phyloP scores from a whole-genome alignment of 1,140 invertebrate species.

The Araneus ventricosus region DNA sequence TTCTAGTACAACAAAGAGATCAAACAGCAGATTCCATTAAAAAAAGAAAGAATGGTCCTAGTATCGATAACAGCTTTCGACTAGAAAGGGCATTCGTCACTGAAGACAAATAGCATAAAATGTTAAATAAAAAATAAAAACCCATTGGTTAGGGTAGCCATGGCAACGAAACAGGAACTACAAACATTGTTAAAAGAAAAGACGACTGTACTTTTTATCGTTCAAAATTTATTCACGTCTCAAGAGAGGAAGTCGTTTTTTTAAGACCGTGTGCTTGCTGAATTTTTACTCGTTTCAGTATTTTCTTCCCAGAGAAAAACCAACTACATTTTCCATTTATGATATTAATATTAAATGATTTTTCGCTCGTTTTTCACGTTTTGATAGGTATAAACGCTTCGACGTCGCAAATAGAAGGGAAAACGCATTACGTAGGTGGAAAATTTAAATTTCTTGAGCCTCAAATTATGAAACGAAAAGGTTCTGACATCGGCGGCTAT shows the following conservation, averaged over 20 bases:
- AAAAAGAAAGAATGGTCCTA: not conserved
- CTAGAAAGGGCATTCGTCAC: not conserved
- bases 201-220: not conserved
- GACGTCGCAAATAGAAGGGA: not conserved
- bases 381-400: not conserved
- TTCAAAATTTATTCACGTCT: not conserved
- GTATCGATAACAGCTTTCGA: not conserved
- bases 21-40: too few relatives aligned
- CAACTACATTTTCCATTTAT: not conserved
- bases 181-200: conserved; percentile 16
- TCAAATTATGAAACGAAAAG: too few relatives aligned
- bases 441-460: not conserved
- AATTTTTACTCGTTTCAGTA: not conserved
- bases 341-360: conserved; percentile 6
- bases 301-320: not conserved
- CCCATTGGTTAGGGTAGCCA: not conserved
- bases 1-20: too few relatives aligned
- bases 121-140: not conserved
- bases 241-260: not conserved
- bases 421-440: not conserved
- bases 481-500: too few relatives aligned
- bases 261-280: too few relatives aligned
- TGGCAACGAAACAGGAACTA: not conserved
- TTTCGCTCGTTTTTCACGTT: not conserved
- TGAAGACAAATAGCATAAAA: not conserved